These are phyloP conservation scores for Merluccius polli DNA, from an alignment of 2,797 vertebrate species.

Conservation along the genomic window DNA sequence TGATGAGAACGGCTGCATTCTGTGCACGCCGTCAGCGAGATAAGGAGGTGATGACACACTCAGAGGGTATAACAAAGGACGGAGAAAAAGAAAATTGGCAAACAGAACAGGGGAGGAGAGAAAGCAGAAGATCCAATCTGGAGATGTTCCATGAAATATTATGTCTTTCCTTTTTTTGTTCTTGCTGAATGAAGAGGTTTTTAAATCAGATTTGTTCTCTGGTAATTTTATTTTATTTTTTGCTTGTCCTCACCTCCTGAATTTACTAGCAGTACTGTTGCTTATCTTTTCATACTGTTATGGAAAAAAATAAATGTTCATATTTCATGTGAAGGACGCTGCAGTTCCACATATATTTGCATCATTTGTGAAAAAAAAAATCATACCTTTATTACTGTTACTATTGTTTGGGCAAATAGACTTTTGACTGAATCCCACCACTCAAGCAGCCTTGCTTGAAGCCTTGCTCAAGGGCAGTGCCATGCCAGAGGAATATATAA, in stretches of 20 bases:
- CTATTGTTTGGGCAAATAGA: background rate
- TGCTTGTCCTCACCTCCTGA: background rate
- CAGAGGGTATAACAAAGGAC: conserved; percentile 51
- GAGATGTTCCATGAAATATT: conserved; percentile 42
- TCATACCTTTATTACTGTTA: background rate
- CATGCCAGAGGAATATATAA: background rate
- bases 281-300: background rate
- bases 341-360: background rate
- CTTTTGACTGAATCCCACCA: background rate
- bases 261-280: background rate
- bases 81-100: conserved; percentile 61
- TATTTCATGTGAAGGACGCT: background rate
- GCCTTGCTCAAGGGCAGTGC: background rate
- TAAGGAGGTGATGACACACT: conserved; percentile 61
- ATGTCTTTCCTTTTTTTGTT: conserved; percentile 15
- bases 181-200: background rate
- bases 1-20: conserved; percentile 31
- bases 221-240: background rate
- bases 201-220: conserved; percentile 2
- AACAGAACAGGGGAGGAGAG: conserved; percentile 35
- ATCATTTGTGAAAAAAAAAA: background rate
- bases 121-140: conserved; percentile 43
- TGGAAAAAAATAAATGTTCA: background rate
- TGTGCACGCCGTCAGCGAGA: conserved; percentile 44
- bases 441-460: background rate